A percentile compares a stretch with the other conserved stretches of the same genome.
Conservation (phyloP, 1,140 invertebrate species). For the Littorina saxatilis region DNA sequence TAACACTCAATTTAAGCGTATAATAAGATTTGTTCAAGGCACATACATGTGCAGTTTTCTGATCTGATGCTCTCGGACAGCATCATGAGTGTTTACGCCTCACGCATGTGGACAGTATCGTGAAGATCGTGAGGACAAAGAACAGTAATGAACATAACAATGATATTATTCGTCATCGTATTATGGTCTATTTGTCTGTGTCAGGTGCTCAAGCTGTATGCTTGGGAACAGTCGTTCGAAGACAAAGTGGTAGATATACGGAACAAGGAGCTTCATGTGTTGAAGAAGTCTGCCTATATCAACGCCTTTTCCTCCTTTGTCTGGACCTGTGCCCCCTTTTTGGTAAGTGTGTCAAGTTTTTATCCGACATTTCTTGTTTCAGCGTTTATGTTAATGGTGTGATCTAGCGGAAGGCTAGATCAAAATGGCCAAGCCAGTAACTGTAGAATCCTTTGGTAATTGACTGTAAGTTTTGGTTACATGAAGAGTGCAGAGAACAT, state of each 20-base stretch:
- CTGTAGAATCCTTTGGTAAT: no score
- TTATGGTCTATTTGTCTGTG: background rate
- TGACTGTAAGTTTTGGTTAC: no score
- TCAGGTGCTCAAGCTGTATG: constrained; percentile 74
- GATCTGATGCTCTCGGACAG: no score
- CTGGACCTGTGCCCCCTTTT: constrained; percentile 96
- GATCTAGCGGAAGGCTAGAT: no score
- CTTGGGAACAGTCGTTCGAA: constrained; percentile 76
- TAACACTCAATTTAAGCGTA: no score
- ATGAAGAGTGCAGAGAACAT: no score
- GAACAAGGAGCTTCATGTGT: constrained; percentile 75
- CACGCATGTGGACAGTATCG: background rate
- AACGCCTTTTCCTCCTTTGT: constrained; percentile 89
- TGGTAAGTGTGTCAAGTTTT: constrained; percentile 77
- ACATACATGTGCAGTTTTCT: no score
- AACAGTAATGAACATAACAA: background rate
- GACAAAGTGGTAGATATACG: constrained; percentile 72
- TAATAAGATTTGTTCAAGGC: no score
- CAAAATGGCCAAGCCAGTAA: no score
- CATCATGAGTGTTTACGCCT: background rate
- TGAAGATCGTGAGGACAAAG: background rate
- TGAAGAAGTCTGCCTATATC: constrained; percentile 77
- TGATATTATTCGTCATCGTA: background rate
- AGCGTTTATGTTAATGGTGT: no score
- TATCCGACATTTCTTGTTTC: no score